phyloP scores from a whole-genome alignment of 2,797 vertebrate genomes.

The Rhyacichthys aspro region DNA sequence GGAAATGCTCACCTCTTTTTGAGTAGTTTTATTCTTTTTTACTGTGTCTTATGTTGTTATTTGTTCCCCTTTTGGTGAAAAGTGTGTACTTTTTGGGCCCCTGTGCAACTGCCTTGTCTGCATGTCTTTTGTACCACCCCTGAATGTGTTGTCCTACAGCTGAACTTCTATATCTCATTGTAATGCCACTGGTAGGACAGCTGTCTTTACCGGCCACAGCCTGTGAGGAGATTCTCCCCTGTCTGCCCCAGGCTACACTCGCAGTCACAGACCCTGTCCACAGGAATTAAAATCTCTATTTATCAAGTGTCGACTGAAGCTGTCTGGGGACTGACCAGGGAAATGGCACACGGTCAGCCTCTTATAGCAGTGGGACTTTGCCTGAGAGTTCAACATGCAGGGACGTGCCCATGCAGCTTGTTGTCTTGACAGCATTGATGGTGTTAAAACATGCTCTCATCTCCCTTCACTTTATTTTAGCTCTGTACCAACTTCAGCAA shows the following conservation, averaged over 20 bases:
- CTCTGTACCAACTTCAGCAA: constrained; percentile 7
- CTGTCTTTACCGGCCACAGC: constrained; percentile 42
- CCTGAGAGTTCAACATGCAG: constrained; percentile 48
- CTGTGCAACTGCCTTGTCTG: neutral
- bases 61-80: too few species aligned
- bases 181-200: constrained; percentile 52
- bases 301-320: constrained; percentile 47
- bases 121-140: neutral
- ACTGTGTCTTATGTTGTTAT: too few species aligned
- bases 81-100: too few species aligned
- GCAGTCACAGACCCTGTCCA: constrained; percentile 55
- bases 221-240: constrained; percentile 33
- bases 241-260: constrained; percentile 54
- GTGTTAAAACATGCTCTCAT: neutral
- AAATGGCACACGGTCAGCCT: constrained; percentile 40
- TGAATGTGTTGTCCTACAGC: constrained; percentile 38
- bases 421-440: constrained; percentile 29
- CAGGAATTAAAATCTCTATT: constrained; percentile 66
- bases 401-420: constrained; percentile 10
- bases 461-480: constrained; percentile 18
- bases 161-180: constrained; percentile 60
- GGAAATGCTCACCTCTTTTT: neutral
- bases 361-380: constrained; percentile 55
- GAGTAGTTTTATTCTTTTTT: neutral
- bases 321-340: constrained; percentile 36